Evolutionary conservation across 2,888 invertebrate genomes (phyloP), one percentile per base, ranked within the genome.

Genomic region (Phragmatobia fuliginosa): DNA sequence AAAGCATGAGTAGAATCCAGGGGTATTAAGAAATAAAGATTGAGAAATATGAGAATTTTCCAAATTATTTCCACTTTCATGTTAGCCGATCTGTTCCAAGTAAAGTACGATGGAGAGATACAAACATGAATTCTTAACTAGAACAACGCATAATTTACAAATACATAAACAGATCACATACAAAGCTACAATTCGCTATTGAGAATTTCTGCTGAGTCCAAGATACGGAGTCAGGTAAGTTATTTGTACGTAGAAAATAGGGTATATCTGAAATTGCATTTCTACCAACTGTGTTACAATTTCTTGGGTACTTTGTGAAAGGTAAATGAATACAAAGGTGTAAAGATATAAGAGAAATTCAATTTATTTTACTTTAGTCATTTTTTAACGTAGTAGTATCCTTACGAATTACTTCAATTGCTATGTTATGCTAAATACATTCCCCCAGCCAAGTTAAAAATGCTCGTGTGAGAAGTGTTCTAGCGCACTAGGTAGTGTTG

Each of bases 81-180:
- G 14, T 14, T 28, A 28, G 16, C 56, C 3, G 56, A 56, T 56
- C 6, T 16, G 16, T 28, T 16, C 28, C 16, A 28, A 28, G 28
- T 56, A 16, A 16, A 56, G 14, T 28, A 52, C 56, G 16, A 28
- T 6, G 28, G 7, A 56, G 16, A 7, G 1, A 56, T 16, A 28
- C 56, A 25, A 56, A 38, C 8, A 38, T 62, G 25, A 18, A 8
- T 11, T 6, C 25, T 25, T 61, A 61, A 7, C 61, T 62, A 28
- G 28, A 38, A 61, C 36, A 38, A 18, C 3, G 61, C 18, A 61
- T 62, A 28, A 62, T 62, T 38, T 28, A 3, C 18, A 28, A 38
- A 28, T 38, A 38, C 28, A 41, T 62, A 62, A 62, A 38, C 62
- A 41, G 38, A 25, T 41, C 62, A 62, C 38, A 62, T 10, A 62